Evolutionary conservation across 2,888 invertebrate genomes (phyloP), one percentile per base, ranked within the genome.

Genomic region (Chironomus riparius): DNA sequence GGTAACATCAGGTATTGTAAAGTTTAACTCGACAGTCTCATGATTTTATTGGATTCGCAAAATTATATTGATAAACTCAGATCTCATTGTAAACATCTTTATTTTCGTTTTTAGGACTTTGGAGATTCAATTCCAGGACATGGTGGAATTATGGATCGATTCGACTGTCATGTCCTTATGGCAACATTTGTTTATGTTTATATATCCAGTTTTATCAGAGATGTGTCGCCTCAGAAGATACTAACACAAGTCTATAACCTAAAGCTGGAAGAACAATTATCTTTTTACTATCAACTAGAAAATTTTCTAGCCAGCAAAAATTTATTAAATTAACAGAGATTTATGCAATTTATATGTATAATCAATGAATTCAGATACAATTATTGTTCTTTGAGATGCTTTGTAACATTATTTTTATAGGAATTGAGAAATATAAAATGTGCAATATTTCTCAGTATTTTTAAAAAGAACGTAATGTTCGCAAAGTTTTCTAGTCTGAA

Each of bases 141-240:
- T 86, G 99, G 99, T 78, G 99, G 99, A 68, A 95, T 99, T 80
- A 97, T 99, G 95, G 99, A 99, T 85, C 91, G 99, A 78, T 99
- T 99, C 87, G 99, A 99, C 86, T 99, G 99, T 84, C 99, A 99
- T 86, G 97, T 97, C 86, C 88, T 99, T 78, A 99, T 99, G 99
- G 98, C 98, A 65, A 98, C 98, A 47, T 99, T 99, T 87, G 97
- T 99, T 68, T 97, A 99, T 85, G 98, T 99, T 22, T 99, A 99
- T 86, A 96, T 98, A 82, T 95, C 95, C 80, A 97, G 97, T 85
- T 99, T 99, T 87, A 97, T 99, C 81, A 93, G 94, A 83, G 94
- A 93, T 79, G 93, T 97, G 78, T 96, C 97, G 78, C 97, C 98
- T 70, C 93, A 95, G 83, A 97, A 97, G 81, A 87, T 99, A 76